Evolutionary conservation across 2,888 invertebrate genomes (phyloP), one percentile per base, ranked within the genome.

Genomic region (Tipula unca): DNA sequence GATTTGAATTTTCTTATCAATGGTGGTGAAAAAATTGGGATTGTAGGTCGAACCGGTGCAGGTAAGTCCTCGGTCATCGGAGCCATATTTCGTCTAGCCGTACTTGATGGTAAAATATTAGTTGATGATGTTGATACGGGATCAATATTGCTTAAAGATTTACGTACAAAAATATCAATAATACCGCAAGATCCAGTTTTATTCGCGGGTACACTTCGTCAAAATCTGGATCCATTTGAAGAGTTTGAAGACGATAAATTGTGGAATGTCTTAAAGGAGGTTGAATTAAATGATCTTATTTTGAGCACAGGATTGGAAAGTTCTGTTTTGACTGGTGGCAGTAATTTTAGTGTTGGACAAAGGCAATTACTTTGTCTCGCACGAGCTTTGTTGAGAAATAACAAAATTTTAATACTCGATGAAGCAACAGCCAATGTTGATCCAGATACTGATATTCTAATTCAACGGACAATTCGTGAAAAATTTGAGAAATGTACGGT

Each of bases 401-500:
- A 96, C 89, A 93, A 93, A 87, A 94, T 97, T 87, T 92, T 97
- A 0, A 94, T 97, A 88, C 89, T 94, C 83, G 94, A 94, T 88
- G 94, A 94, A 89, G 94, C 94, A 0, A 94, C 94, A 0, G 93
- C 94, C 0, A 94, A 93, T 88, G 93, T 94, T 2, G 94, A 94
- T 89, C 92, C 92, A 0, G 91, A 92, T 88, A 96, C 96, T 25
- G 96, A 96, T 89, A 92, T 92, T 86, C 91, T 96, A 86, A 96
- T 96, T 88, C 96, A 96, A 90, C 92, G 92, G 89, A 96, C 96
- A 0, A 96, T 97, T 85, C 91, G 96, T 86, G 92, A 92, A 82
- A 94, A 94, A 88, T 97, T 97, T 89, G 92, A 92, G 0, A 91
- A 94, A 35, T 96, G 96, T 90, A 96, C 96, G 0, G 96, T 97